Base-by-base conservation (phyloP, 2,888 invertebrate genomes). In the Formica aserva region DNA sequence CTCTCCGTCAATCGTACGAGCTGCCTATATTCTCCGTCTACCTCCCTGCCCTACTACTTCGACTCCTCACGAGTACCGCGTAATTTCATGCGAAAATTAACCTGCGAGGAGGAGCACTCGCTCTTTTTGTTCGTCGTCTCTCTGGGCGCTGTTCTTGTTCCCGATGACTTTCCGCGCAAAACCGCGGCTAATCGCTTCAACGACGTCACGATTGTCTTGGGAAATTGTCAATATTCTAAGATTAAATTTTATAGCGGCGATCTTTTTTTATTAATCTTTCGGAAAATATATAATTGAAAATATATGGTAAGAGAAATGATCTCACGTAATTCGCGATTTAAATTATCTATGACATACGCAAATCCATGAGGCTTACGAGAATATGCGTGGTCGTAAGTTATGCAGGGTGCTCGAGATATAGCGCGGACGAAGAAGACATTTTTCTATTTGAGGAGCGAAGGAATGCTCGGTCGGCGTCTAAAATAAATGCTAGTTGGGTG, bases 61-160 rank as follows among this genome's bases (percentile, higher is more conserved):
- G 38, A 9, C 6, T 57, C 13, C 22, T 11, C 22, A 26, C 22
- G 11, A 67, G 35, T 9, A 9, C 9, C 15, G 5, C 13, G 35
- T 29, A 71, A 77, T 77, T 77, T 83, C 57, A 29, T 35, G 72
- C 45, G 38, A 66, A 82, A 81, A 83, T 82, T 82, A 83, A 41
- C 11, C 13, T 60, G 41, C 13, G 52, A 45, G 32, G 52, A 45
- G 32, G 22, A 55, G 26, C 1, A 45, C 22, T 55, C 71, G 4
- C 11, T 66, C 22, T 74, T 55, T 55, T 38, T 66, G 45, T 8
- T 57, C 65, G 3, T 38, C n/a, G 18, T 57, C 26, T 65, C 45
- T 35, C 26, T 69, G 32, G 22, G 15, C 15, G 26, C 0, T 1
- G 38, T 41, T 55, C 60, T 52, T 77, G 18, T 26, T 83, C n/a